Base-by-base conservation (phyloP, 2,797 vertebrate species). In the Neosilurus mollespiculum region DNA sequence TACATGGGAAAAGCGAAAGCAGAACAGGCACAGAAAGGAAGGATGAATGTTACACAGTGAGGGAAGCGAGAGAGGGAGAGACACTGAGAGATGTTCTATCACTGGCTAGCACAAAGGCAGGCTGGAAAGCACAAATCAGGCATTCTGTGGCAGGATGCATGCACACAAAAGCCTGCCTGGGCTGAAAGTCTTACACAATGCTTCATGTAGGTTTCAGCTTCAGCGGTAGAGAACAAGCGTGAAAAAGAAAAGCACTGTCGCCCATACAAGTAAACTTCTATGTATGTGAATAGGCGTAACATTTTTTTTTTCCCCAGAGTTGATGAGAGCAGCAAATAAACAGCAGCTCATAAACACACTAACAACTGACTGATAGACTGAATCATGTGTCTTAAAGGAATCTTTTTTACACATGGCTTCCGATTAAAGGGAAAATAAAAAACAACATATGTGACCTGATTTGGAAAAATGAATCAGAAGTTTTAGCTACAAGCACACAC, bases 101-200 rank as follows among this genome's bases (percentile, higher is more conserved):
- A 62, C 84, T 61, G 83, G 51, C 58, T 22, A 69, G 71, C 70
- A 84, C 80, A 83, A 85, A 75, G 67, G 53, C 71, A 81, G 71
- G 14, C 84, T 49, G 65, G 8, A 59, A 81, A 84, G 78, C 78
- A 84, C 71, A 59, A 84, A 69, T 64, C 72, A 54, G 84, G 71
- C 72, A 62, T 62, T 76, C 80, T 54, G 80, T 81, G 73, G 69
- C 64, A 65, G 78, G 80, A 81, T 43, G 56, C 73, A 71, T 18
- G 5, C 56, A 78, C 54, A 77, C 62, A 77, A 62, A 84, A 34
- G 71, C 64, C 53, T 75, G 61, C n/a, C 54, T 15, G 22, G 58
- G 9, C 54, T 53, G 11, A 37, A 72, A 70, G 12, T 26, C 78
- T 58, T 73, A 58, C 80, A 73, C 80, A 67, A 64, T 51, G 59